A percentile compares a stretch with the other conserved stretches of the same genome.
phyloP scores from a whole-genome alignment of 2,888 invertebrate species.

The Caenorhabditis sp. region DNA sequence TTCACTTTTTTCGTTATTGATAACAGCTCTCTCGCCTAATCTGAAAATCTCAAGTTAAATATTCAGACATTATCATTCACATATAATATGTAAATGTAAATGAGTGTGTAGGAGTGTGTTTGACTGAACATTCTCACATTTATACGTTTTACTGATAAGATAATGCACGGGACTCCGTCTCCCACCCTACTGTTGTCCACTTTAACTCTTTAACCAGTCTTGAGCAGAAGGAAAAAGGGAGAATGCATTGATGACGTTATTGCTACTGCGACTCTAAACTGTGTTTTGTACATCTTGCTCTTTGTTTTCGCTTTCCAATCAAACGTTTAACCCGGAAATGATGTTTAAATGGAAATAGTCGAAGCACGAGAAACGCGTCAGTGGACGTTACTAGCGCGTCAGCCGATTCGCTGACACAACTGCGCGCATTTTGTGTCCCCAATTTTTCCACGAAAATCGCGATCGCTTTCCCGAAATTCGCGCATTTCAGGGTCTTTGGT shows the following conservation, averaged over 20 bases:
- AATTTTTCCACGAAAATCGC: conserved; percentile 7
- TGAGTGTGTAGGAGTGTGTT: conserved; percentile 22
- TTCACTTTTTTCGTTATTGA: conserved; percentile 19
- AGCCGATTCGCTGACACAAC: not conserved
- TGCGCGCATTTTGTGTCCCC: not conserved
- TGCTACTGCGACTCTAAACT: not conserved
- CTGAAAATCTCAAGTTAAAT: too few species aligned
- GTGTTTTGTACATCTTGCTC: not conserved
- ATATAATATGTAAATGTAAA: conserved; percentile 29
- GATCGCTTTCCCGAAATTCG: too few species aligned
- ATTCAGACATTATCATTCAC: too few species aligned
- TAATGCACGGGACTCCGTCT: conserved; percentile 16
- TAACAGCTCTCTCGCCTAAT: conserved; percentile 13
- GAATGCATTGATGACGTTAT: conserved; percentile 13
- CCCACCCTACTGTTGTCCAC: not conserved
- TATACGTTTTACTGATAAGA: conserved; percentile 47
- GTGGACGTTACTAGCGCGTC: not conserved
- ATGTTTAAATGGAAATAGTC: not conserved
- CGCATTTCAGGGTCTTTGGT: too few species aligned
- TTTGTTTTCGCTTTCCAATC: not conserved
- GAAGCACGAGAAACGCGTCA: not conserved
- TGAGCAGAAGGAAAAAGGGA: not conserved
- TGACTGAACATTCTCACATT: conserved; percentile 38
- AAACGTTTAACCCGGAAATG: not conserved
- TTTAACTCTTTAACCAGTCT: not conserved